Base-by-base conservation (phyloP, 2,888 invertebrate species). In the Gonocerus acuteangulatus region DNA sequence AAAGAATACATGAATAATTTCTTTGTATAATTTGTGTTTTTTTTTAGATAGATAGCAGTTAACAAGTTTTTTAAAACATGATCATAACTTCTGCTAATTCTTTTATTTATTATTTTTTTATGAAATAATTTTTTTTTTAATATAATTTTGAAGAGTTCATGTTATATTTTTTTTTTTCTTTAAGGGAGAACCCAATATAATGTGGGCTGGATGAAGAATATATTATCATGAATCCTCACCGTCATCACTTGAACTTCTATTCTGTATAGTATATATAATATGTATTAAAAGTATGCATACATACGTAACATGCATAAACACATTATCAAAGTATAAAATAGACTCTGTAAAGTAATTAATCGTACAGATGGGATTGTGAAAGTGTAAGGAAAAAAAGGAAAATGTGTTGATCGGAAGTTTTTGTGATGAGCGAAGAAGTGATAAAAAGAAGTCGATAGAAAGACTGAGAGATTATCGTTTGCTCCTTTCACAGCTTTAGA, bases 161-260 rank as follows among this genome's bases (percentile, higher is more conserved):
- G n/a, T n/a, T n/a, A n/a, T n/a, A n/a, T n/a, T n/a, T n/a, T 7
- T 54, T 54, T 39, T 36, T 42, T 4, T 54, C 23, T 54, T 22
- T 2, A 15, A 54, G 54, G 42, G 36, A 36, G 18, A 42, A 54
- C 39, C 54, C 54, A 54, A 18, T 54, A 54, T 54, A 39, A 21
- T 36, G 15, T 42, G 54, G 54, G 54, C 54, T 54, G 54, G 54
- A 54, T 54, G 42, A 54, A 54, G 54, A 54, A 54, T 15, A 39
- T 9, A 9, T 22, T 54, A 39, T 54, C 42, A 39, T 39, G 7
- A 54, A 54, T 54, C 42, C 42, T 54, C 54, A 54, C 23, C 23
- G 39, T 39, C 54, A 54, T 54, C 54, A 54, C 54, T 39, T 39
- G 54, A 54, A 54, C 36, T 54, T 39, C 15, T 39, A 39, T 15